A percentile compares a stretch with the other conserved stretches of the same genome.
Conservation (phyloP, 2,888 invertebrate genomes). For the Arge pagana region DNA sequence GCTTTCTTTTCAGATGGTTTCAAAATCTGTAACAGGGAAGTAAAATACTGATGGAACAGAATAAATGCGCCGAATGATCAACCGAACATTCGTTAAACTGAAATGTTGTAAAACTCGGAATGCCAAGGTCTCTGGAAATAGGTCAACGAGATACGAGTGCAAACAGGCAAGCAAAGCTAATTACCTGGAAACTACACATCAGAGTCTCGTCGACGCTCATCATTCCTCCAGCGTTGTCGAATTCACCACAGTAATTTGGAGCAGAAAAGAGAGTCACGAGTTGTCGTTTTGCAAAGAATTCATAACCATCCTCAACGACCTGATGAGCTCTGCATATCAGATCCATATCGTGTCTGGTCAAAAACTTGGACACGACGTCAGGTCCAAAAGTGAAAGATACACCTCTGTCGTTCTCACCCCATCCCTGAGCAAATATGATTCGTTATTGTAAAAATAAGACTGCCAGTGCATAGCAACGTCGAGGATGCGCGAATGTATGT, state of each 20-base stretch:
- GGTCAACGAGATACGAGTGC: not conserved
- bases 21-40: constrained; percentile 74
- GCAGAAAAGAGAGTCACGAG: constrained; percentile 98
- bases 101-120: too few relatives aligned
- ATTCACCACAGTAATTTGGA: constrained; percentile 97
- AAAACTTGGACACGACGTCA: constrained; percentile 94
- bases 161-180: constrained; percentile 18
- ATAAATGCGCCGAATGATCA: not conserved
- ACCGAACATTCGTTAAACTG: not conserved
- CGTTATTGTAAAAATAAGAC: constrained; percentile 4
- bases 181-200: constrained; percentile 99
- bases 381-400: constrained; percentile 98
- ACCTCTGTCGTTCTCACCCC: constrained; percentile 98
- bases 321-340: constrained; percentile 95
- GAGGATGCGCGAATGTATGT: too few relatives aligned
- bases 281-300: constrained; percentile 98
- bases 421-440: constrained; percentile 64
- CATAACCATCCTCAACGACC: constrained; percentile 98
- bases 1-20: constrained; percentile 99
- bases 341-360: constrained; percentile 95
- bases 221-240: constrained; percentile 99
- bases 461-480: not conserved
- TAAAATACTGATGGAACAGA: not conserved
- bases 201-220: constrained; percentile 99
- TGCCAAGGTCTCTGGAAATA: too few relatives aligned